phyloP scores from a whole-genome alignment of 2,113 vertebrate genomes.

The Eurypyga helias region DNA sequence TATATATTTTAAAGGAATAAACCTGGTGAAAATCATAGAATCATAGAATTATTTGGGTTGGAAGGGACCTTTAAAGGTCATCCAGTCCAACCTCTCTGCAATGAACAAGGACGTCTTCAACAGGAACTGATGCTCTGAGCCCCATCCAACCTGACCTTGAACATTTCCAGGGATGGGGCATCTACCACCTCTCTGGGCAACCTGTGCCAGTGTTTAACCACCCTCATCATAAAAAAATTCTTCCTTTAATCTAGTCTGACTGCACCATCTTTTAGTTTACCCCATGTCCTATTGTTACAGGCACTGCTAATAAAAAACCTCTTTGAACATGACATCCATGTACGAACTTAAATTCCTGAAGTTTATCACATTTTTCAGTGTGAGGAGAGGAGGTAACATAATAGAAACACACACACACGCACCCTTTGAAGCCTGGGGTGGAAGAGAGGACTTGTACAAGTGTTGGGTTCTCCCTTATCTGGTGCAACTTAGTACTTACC shows the following conservation, averaged over 20 bases:
- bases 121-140: background rate
- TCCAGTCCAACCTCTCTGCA: accelerated
- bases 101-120: background rate
- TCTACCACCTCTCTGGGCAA: background rate
- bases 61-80: background rate
- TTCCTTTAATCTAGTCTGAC: background rate
- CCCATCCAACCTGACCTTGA: accelerated
- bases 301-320: background rate
- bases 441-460: background rate
- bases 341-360: background rate
- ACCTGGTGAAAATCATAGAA: background rate
- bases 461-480: background rate
- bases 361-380: background rate
- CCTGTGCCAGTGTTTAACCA: background rate
- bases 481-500: background rate
- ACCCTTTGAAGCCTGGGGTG: background rate
- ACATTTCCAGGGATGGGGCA: background rate
- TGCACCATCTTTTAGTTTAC: background rate
- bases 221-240: background rate
- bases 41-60: background rate
- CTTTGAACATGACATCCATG: background rate
- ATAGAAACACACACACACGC: background rate
- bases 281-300: background rate
- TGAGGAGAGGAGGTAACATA: background rate
- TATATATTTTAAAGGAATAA: background rate